Evolutionary conservation across 2,113 vertebrate species (phyloP), one percentile per base, ranked within the genome.

Genomic region (Felis chaus): DNA sequence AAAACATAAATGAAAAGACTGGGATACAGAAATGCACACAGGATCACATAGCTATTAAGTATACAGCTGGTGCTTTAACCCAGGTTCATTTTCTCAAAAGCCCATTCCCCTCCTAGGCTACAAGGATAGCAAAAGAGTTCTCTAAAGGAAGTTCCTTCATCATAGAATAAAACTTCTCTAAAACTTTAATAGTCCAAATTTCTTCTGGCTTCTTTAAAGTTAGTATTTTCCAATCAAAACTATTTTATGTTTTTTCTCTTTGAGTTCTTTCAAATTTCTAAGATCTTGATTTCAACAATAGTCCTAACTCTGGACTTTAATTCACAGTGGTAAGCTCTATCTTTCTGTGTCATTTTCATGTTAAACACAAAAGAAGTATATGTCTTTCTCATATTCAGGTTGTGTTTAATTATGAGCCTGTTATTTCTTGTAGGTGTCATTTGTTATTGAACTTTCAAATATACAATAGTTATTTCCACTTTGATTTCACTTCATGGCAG

Each of bases 171-270:
- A 63, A 57, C 41, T 90, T 94, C 68, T 95, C 55, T 97, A 76
- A 65, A 74, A 80, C 0, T 19, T 57, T 96, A 80, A 71, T 12
- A 88, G n/a, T 89, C 21, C 63, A 61, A 66, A 93, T 84, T 76
- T 18, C 71, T 76, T 41, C 23, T 31, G 39, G 9, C 18, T 82
- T 68, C 66, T 93, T 96, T 85, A 96, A 91, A 84, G 74, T 48
- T 27, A 55, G 19, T 9, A 84, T 96, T 88, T 97, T 85, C 27
- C 80, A 97, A 88, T 57, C n/a, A 74, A 74, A 95, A 89, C 36
- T 55, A 73, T 87, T 97, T 92, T 41, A 78, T 95, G 9, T 50
- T 31, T 25, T 81, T 95, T 97, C 36, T 45, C n/a, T 96, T 93
- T 97, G 93, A 95, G 88, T 10, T 73, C 33, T 88, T 91, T 92